Base-by-base conservation (phyloP, 2,888 invertebrate genomes). In the Euzophera pinguis region DNA sequence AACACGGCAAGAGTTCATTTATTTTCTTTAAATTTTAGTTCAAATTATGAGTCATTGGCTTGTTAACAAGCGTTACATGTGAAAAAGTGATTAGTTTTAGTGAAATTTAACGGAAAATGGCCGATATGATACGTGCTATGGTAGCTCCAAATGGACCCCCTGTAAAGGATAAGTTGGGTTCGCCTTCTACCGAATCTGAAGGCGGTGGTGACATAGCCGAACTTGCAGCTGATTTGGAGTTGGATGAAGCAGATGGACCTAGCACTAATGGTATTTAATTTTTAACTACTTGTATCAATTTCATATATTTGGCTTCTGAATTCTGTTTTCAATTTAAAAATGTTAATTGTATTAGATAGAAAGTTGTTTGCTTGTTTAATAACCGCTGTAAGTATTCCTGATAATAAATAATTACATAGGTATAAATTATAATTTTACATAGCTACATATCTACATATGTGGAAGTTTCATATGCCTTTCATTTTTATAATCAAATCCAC, bases 171-270 rank as follows among this genome's bases (percentile, higher is more conserved):
- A 94, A 94, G 85, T 85, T 94, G 63, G 95, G 96, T 61, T 96
- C 96, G 55, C 96, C 96, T 43, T 96, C 95, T 63, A 96, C 96
- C 54, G 96, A 96, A 71, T 96, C 96, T 70, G 96, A 96, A 76
- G 96, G 95, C 39, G 94, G 94, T 66, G 93, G 90, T 43, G 93
- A 93, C 67, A 75, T 92, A 61, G 91, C 91, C 10, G 93, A 93
- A 70, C 78, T 93, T 60, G 91, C 92, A 14, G 93, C 92, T 51
- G 94, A 94, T 75, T 83, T 93, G 56, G 94, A 94, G 72, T 84
- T 92, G 49, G 94, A 94, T 67, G 94, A 94, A 78, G 91, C 93
- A 47, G 94, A 94, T 84, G 92, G 94, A 50, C 92, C 91, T 52
- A 91, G 91, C 73, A 90, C 92, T 50, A 93, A 93, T 83, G 92